Conservation (phyloP, 2,797 vertebrate species). For the Furcifer pardalis region DNA sequence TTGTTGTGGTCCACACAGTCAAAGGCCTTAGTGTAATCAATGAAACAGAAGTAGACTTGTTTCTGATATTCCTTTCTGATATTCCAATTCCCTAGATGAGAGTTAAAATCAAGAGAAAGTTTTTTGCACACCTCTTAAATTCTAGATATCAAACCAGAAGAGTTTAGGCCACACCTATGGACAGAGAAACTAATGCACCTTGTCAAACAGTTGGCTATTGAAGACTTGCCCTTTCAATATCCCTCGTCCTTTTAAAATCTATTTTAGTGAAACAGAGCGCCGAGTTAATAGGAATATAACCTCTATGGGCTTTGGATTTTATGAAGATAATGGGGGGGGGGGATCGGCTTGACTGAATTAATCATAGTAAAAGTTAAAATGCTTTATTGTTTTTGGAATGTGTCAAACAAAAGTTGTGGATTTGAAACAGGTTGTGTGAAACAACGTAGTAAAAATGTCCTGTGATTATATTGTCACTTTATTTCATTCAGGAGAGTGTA, state of each 20-base stretch:
- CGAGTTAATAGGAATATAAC: slow-evolving; percentile 37
- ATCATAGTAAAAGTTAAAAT: slow-evolving; percentile 41
- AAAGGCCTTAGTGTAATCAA: too few relatives aligned
- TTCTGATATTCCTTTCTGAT: too few relatives aligned
- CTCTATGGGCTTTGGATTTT: slow-evolving; percentile 43
- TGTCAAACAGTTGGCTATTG: too few relatives aligned
- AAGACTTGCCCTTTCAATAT: slow-evolving; percentile 34
- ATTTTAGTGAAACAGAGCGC: neutral
- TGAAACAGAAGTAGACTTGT: too few relatives aligned
- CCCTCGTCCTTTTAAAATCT: slow-evolving; percentile 31
- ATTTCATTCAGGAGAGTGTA: slow-evolving; percentile 43
- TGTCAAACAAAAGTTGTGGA: slow-evolving; percentile 22
- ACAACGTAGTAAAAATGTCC: slow-evolving; percentile 52
- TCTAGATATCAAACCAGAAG: too few relatives aligned
- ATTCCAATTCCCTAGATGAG: too few relatives aligned
- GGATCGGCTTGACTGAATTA: slow-evolving; percentile 29
- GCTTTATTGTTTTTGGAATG: slow-evolving; percentile 44
- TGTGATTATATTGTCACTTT: slow-evolving; percentile 45
- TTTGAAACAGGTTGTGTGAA: slow-evolving; percentile 46
- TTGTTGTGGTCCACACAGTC: too few relatives aligned
- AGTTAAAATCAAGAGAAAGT: too few relatives aligned
- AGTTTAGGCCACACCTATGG: too few relatives aligned
- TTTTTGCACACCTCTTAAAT: too few relatives aligned
- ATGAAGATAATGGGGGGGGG: slow-evolving; percentile 19
- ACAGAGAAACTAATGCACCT: too few relatives aligned